Base-by-base conservation (phyloP, 2,113 vertebrate genomes). In the Smithornis capensis region DNA sequence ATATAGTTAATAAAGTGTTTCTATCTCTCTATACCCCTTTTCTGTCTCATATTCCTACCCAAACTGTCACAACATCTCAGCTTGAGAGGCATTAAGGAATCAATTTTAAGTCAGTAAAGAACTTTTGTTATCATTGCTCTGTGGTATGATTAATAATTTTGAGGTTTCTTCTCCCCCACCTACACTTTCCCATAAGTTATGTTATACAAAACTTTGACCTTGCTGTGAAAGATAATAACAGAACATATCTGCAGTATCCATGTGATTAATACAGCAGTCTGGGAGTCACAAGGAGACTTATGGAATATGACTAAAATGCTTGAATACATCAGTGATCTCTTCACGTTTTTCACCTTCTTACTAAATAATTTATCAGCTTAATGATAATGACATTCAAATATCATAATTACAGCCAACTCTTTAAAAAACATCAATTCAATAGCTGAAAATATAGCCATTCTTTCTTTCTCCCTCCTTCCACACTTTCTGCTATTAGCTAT, bases 351-450 rank as follows among this genome's bases (percentile, higher is more conserved):
- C 97, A 98, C 96, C 96, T 97, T 96, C 96, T 96, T 94, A 89
- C 96, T 98, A 97, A 98, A 98, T 98, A 98, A 98, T 98, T 98
- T 97, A 98, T 98, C 97, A 98, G 95, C 94, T 97, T 98, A 98
- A 98, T 97, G 98, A 98, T 98, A 98, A 98, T 98, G 98, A 96
- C 97, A 98, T 98, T 98, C 97, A 98, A 98, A 98, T 98, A 97
- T 97, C 97, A 97, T 98, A 98, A 98, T 98, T 98, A 98, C 67
- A 97, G 81, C 69, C 12, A 74, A 97, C 92, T 97, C 95, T 97
- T 97, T 97, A 97, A 97, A 97, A 98, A 98, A 95, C 96, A 98
- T 98, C 95, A 97, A 97, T 97, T 98, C 75, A 35, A 31, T 86
- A 80, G 70, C 92, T 94, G 84, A 95, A 98, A 97, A 96, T 89